These are phyloP conservation scores for Zelleria hepariella DNA, from an alignment of 2,888 invertebrate genomes.

Conservation along the genomic window DNA sequence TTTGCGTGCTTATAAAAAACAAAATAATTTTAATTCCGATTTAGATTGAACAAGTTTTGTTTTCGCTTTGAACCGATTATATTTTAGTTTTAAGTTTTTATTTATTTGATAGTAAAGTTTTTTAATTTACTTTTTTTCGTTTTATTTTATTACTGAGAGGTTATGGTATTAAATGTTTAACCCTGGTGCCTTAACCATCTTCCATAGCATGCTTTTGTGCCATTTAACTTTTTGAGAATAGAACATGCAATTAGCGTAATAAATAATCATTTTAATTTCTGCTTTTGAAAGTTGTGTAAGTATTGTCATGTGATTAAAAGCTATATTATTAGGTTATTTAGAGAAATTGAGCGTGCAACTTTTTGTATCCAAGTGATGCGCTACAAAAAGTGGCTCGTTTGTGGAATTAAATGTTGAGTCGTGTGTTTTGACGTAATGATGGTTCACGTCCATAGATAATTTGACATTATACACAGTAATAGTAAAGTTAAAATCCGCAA, in stretches of 20 bases:
- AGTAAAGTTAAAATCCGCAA: neutral
- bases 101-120: slow-evolving; percentile 54
- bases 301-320: neutral
- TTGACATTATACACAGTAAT: neutral
- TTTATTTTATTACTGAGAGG: slow-evolving; percentile 24
- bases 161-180: slow-evolving; percentile 8
- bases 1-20: slow-evolving; percentile 5
- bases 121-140: slow-evolving; percentile 37
- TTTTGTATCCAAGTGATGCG: neutral
- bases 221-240: neutral
- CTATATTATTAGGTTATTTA: neutral
- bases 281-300: neutral
- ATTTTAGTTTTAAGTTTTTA: slow-evolving; percentile 29
- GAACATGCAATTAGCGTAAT: neutral
- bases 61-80: slow-evolving; percentile 15
- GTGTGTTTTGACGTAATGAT: neutral
- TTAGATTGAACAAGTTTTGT: slow-evolving; percentile 1
- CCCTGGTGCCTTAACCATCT: slow-evolving; percentile 52
- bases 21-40: neutral
- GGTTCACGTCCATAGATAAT: neutral
- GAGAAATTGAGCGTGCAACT: neutral
- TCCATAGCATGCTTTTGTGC: slow-evolving; percentile 27
- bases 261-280: neutral
- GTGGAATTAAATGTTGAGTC: neutral
- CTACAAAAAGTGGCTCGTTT: neutral